Percentiles rank a stretch among this genome's conserved stretches.
phyloP scores from a whole-genome alignment of 2,797 vertebrate genomes.

The Loriculus beryllinus region DNA sequence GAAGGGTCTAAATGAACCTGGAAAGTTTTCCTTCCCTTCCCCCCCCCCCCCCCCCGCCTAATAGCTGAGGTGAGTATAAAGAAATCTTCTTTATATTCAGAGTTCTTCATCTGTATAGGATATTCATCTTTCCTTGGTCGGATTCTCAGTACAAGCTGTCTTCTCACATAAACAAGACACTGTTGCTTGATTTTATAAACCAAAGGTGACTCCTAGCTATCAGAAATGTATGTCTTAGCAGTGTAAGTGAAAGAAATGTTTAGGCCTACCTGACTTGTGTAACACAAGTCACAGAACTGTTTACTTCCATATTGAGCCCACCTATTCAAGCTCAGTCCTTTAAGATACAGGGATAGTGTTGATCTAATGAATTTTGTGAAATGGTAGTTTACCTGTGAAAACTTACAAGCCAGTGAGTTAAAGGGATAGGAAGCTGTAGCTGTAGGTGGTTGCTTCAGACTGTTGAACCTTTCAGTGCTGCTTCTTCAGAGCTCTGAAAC shows the following conservation, averaged over 20 bases:
- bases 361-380: not conserved
- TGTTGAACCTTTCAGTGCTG: not conserved
- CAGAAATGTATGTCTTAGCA: not conserved
- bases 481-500: not conserved
- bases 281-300: not conserved
- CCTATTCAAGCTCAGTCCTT: constrained; percentile 10
- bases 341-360: not conserved
- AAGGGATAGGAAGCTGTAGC: constrained; percentile 1
- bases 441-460: constrained; percentile 27
- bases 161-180: not conserved
- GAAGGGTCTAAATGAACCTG: constrained; percentile 33
- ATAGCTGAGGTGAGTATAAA: not conserved
- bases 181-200: constrained; percentile 10
- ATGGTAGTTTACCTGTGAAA: constrained; percentile 12
- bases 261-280: constrained; percentile 1
- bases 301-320: not conserved
- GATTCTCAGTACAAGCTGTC: constrained; percentile 18
- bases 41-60: not conserved
- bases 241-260: constrained; percentile 13
- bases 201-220: not conserved
- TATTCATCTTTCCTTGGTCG: constrained; percentile 16
- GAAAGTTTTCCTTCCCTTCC: not conserved
- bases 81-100: not conserved
- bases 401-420: not conserved
- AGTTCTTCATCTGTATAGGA: not conserved